Evolutionary conservation across 37 sponge, comb jelly and placozoan genomes (phyloP).

Genomic region (Aphrocallistes beatrix): DNA sequence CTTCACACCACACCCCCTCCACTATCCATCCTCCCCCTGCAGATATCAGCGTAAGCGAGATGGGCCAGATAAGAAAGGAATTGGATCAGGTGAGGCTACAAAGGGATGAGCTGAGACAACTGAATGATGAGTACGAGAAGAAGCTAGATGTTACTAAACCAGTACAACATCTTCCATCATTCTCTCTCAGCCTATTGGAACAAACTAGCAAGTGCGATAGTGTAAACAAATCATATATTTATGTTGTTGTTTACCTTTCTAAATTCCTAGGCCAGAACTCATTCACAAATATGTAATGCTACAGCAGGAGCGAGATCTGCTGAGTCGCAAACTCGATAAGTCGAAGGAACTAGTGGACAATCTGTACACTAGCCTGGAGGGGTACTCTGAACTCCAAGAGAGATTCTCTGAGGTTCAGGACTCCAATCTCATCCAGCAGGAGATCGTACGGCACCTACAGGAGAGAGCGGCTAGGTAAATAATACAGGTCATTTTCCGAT

Average conservation of each 20-base stretch:
- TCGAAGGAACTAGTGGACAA: neutral
- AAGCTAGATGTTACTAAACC: neutral
- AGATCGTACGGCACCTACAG: neutral
- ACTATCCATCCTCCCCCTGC: neutral
- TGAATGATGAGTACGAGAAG: neutral
- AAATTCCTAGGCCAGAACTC: neutral
- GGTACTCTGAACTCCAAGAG: neutral
- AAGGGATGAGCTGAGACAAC: neutral
- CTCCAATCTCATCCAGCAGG: conserved; percentile 7
- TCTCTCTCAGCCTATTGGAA: neutral
- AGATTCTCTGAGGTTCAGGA: conserved; percentile 3
- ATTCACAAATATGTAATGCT: neutral
- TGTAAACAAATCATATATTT: neutral
- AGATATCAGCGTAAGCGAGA: neutral
- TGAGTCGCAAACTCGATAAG: neutral
- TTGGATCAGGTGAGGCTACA: neutral
- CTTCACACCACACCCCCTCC: neutral
- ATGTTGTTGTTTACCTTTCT: neutral
- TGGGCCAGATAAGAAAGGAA: neutral
- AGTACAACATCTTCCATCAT: neutral
- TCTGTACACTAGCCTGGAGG: neutral
- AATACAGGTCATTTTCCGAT: too few species aligned
- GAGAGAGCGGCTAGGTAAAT: conserved; percentile 12
- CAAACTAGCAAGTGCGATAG: neutral
- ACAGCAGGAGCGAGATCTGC: neutral